Evolutionary conservation across 2,888 invertebrate genomes (phyloP).

Genomic region (Polydrusus tereticollis): DNA sequence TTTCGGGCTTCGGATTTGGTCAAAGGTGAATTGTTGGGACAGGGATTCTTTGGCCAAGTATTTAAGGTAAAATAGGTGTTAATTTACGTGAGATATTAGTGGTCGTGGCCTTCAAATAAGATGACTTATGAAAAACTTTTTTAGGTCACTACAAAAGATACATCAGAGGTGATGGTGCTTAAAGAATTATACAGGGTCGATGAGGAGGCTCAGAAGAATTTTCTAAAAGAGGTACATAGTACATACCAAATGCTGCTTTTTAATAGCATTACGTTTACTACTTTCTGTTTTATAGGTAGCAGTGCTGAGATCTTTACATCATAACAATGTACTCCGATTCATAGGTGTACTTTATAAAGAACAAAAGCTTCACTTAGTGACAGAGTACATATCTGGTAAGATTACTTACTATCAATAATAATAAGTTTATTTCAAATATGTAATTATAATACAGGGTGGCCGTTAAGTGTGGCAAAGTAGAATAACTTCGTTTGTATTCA

Average conservation of each 20-base stretch:
- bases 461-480: too few relatives aligned
- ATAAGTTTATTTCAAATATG: too few relatives aligned
- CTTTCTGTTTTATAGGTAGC: conserved; percentile 76
- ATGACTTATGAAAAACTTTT: not conserved
- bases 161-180: conserved; percentile 94
- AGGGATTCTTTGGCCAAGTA: conserved; percentile 95
- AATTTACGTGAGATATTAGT: not conserved
- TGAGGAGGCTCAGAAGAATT: conserved; percentile 94
- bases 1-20: conserved; percentile 93
- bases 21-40: conserved; percentile 89
- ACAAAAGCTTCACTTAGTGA: conserved; percentile 90
- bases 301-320: conserved; percentile 88
- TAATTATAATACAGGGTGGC: too few relatives aligned
- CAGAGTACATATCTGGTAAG: conserved; percentile 83
- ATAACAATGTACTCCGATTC: conserved; percentile 91
- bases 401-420: too few relatives aligned
- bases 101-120: not conserved
- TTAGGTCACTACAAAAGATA: conserved; percentile 86
- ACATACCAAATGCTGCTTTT: not conserved
- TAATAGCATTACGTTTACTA: not conserved
- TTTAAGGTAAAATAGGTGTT: conserved; percentile 70
- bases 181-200: conserved; percentile 93
- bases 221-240: conserved; percentile 83
- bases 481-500: too few relatives aligned
- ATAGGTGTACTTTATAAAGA: conserved; percentile 95